A percentile compares a stretch with the other conserved stretches of the same genome.
Conservation (phyloP, 2,113 vertebrate species). For the Phaethon lepturus region DNA sequence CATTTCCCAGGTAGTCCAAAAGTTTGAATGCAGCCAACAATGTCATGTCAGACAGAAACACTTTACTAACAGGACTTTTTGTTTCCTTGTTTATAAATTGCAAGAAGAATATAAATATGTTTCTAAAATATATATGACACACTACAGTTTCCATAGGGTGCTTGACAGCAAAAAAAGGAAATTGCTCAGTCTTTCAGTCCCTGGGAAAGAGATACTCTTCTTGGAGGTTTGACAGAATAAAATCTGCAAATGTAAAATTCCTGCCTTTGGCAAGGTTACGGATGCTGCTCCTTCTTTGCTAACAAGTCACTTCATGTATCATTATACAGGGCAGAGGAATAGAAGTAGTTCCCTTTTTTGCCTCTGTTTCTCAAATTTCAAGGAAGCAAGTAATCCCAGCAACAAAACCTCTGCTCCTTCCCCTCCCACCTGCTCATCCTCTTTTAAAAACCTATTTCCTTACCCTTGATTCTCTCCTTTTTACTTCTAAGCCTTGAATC, state of each 20-base stretch:
- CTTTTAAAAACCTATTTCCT: background rate
- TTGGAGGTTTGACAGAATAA: background rate
- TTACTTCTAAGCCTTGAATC: slow-evolving; percentile 9
- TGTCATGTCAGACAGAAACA: background rate
- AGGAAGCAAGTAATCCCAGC: background rate
- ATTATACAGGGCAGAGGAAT: background rate
- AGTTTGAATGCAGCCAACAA: background rate
- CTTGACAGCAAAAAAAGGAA: background rate
- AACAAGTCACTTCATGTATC: background rate
- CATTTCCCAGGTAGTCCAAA: background rate
- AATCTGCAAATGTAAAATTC: background rate
- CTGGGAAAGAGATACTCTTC: background rate
- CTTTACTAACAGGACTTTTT: background rate
- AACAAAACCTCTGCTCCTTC: background rate
- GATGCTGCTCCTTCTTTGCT: background rate
- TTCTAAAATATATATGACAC: background rate
- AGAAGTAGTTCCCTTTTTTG: background rate
- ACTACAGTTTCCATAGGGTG: background rate
- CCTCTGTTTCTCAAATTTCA: background rate
- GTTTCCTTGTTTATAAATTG: background rate
- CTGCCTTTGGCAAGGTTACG: background rate
- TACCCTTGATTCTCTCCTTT: background rate
- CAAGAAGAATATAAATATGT: background rate
- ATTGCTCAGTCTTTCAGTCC: background rate
- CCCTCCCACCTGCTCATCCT: background rate